Evolutionary conservation across 2,888 invertebrate species (phyloP), one percentile per base, ranked within the genome.

Genomic region (Drosophila pegasa): DNA sequence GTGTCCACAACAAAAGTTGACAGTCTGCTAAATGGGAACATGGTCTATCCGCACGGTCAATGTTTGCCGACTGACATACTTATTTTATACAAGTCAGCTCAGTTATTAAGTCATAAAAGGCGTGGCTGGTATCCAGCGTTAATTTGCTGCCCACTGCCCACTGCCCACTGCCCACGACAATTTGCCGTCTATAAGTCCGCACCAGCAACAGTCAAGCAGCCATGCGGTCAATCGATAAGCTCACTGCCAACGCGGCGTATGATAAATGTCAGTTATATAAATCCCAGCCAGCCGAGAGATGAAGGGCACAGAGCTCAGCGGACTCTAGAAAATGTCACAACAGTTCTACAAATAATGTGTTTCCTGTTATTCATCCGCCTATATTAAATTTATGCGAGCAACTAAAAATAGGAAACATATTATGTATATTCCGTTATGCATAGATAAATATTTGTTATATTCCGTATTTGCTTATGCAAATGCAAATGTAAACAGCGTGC

Each of bases 1-100:
- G 87, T 76, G 85, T 79, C 88, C 87, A 78, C 78, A 87, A 88
- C 81, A 87, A 84, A 83, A 84, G 87, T 87, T 88, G 81, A 87
- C 81, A 86, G 68, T 82, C 68, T 70, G 83, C 83, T 82, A 82
- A 84, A 84, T 84, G 86, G 70, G 83, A 62, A 74, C 72, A 77
- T 41, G 79, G 71, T 62, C 69, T 58, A 47, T 50, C 47, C 59
- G 14, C 50, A 38, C 52, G 31, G 62, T 35, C 45, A 14, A 27
- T 59, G 50, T 54, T 35, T 43, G 52, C 43, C 25, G 20, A 33
- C 59, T 66, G 50, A 68, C 63, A 73, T 31, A 45, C 31, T 47
- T 56, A 69, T 69, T 73, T 55, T 62, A 51, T 73, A 60, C 63
- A 69, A 72, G 67, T 62, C 71, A 65, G 56, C 71, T 62, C 56